Evolutionary conservation across 2,888 invertebrate genomes (phyloP), one percentile per base, ranked within the genome.

Genomic region (Hedya salicella): DNA sequence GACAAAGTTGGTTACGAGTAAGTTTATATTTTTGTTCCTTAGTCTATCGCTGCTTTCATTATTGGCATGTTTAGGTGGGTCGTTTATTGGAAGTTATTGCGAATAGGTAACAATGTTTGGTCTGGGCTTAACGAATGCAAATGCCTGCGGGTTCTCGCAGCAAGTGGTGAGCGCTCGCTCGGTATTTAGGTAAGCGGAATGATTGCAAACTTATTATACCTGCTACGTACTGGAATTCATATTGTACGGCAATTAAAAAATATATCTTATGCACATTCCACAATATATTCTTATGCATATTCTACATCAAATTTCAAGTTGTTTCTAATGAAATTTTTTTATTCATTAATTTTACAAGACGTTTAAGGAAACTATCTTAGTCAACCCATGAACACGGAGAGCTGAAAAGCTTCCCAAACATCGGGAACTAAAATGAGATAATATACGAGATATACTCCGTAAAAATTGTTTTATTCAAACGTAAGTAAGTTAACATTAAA

Each of bases 101-200:
- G 71, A 71, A 70, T 69, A 69, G 68, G 67, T 73, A 76, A 75
- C 73, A 73, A 73, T 66, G 76, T 76, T 73, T 72, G 71, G 65
- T 63, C 71, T 67, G 68, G 71, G 75, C 73, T 75, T 78, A 78
- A 76, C 77, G 72, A 79, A 82, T 83, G 81, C 76, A 78, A 81
- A 82, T 79, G 67, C 69, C 63, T 64, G 68, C 57, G 71, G 71
- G 67, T 70, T 67, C 68, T 75, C 67, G 65, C 66, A 69, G 67
- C 36, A 48, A 60, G 59, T 46, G 65, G 71, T 70, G 69, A 69
- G 71, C 70, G 54, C 68, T 64, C 70, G 54, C 68, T 65, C 54
- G 39, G 64, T 52, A 64, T 44, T 44, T 44, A 30, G 59, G 52
- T 60, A 30, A 65, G 65, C 30, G 52, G 52, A 39, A 59, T 59